Percentiles rank a stretch among this genome's conserved stretches.
Evolutionary conservation across 2,888 invertebrate genomes (phyloP).

Genomic region (Dichetophora obliterata): DNA sequence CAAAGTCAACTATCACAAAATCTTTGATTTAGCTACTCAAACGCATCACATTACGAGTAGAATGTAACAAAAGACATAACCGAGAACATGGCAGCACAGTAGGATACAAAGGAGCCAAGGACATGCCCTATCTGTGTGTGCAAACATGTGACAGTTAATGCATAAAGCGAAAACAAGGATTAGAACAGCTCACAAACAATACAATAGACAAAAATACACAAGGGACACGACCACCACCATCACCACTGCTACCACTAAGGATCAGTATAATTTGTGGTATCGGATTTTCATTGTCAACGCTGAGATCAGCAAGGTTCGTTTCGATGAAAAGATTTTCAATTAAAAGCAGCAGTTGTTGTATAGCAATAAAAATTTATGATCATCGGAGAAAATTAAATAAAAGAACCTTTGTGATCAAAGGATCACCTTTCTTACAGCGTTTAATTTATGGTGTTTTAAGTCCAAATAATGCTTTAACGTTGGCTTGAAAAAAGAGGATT

Average conservation of each 20-base stretch:
- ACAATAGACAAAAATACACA: neutral
- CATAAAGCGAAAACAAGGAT: constrained; percentile 32
- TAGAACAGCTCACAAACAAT: constrained; percentile 11
- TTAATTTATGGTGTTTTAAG: constrained; percentile 22
- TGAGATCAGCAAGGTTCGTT: constrained; percentile 1
- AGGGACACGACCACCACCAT: neutral
- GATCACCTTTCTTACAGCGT: constrained; percentile 1
- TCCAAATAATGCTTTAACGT: neutral
- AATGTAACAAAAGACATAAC: neutral
- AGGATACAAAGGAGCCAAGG: constrained; percentile 3
- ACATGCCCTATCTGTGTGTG: constrained; percentile 38
- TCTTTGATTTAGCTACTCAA: neutral
- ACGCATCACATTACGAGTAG: neutral
- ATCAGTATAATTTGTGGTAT: constrained; percentile 30
- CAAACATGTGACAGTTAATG: constrained; percentile 46
- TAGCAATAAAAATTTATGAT: constrained; percentile 23
- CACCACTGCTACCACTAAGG: neutral
- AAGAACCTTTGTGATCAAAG: constrained; percentile 6
- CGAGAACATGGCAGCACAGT: neutral
- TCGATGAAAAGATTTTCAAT: constrained; percentile 10
- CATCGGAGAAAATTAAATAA: constrained; percentile 9
- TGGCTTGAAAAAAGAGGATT: neutral
- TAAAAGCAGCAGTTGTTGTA: constrained; percentile 12
- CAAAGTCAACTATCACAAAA: no score
- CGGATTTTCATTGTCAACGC: constrained; percentile 27